Percentiles rank a stretch among this genome's conserved stretches.
These are phyloP conservation scores for Agrochola lychnidis DNA, from an alignment of 2,888 invertebrate species.

Conservation along the genomic window DNA sequence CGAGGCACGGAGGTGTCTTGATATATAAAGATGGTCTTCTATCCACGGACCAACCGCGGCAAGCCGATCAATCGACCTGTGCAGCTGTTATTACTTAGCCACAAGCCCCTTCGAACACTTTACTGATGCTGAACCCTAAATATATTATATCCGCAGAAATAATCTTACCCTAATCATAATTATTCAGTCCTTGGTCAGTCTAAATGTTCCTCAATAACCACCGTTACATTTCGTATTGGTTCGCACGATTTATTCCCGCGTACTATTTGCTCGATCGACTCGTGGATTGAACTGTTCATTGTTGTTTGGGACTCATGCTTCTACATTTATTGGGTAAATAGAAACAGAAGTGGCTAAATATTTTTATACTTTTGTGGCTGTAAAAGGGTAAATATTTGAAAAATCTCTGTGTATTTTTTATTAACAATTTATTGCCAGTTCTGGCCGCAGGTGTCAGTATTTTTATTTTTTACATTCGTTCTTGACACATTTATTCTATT, in stretches of 20 bases:
- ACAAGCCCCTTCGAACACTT: no score
- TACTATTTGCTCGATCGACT: slow-evolving; percentile 56
- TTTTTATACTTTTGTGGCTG: slow-evolving; percentile 7
- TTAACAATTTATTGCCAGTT: background rate
- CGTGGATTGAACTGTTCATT: slow-evolving; percentile 57
- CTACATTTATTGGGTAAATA: slow-evolving; percentile 58
- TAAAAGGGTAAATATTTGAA: slow-evolving; percentile 32
- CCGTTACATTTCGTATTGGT: slow-evolving; percentile 38
- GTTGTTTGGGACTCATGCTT: slow-evolving; percentile 52
- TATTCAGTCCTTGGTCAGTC: background rate
- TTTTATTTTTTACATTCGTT: no score
- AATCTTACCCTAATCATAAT: background rate
- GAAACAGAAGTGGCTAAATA: slow-evolving; percentile 35
- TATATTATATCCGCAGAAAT: background rate
- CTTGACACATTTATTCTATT: no score
- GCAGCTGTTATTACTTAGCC: no score
- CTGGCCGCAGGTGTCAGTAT: slow-evolving; percentile 6
- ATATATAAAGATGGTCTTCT: no score
- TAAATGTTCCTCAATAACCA: slow-evolving; percentile 15
- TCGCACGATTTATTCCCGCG: slow-evolving; percentile 58
- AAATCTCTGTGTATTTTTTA: slow-evolving; percentile 2
- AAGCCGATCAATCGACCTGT: no score
- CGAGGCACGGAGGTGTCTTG: no score
- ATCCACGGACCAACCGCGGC: no score
- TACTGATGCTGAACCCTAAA: no score